Percentiles rank a stretch among this genome's conserved stretches.
phyloP scores from a whole-genome alignment of 92 coral and sea anemone genomes.

The Paragorgia papillata region DNA sequence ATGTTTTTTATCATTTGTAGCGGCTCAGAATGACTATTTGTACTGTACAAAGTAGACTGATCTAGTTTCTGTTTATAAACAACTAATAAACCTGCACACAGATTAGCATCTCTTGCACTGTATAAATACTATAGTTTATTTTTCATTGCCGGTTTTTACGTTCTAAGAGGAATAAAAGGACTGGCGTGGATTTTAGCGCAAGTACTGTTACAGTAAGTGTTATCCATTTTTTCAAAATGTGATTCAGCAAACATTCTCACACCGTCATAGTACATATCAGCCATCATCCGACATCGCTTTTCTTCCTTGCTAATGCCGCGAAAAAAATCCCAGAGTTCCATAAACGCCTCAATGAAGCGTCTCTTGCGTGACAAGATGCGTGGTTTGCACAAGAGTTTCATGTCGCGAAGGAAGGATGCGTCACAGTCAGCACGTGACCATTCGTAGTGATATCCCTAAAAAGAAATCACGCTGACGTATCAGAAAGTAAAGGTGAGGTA shows the following conservation, averaged over 20 bases:
- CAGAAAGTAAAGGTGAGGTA: no score
- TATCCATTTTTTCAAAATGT: slow-evolving; percentile 84
- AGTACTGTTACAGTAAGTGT: slow-evolving; percentile 75
- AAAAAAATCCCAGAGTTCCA: slow-evolving; percentile 96
- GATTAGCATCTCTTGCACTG: no score
- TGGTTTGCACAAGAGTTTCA: slow-evolving; percentile 71
- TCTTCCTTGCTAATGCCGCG: slow-evolving; percentile 86
- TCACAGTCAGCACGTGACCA: slow-evolving; percentile 99
- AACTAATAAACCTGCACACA: no score
- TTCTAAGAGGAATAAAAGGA: slow-evolving; percentile 61
- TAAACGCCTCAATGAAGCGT: slow-evolving; percentile 74
- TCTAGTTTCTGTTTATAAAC: no score
- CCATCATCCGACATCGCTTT: slow-evolving; percentile 83
- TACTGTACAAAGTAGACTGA: no score
- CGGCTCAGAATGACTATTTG: no score
- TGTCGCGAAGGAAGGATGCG: slow-evolving; percentile 83
- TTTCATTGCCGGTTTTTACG: no score
- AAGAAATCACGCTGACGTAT: no score
- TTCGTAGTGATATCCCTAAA: slow-evolving; percentile 88
- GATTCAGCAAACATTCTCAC: slow-evolving; percentile 88
- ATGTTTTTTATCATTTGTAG: no score
- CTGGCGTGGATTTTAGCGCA: slow-evolving; percentile 97
- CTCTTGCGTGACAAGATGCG: slow-evolving; percentile 70
- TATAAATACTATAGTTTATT: no score
- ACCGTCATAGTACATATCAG: slow-evolving; percentile 82